Conservation (phyloP, 1,140 invertebrate species). For the Drosophila nebulosa region DNA sequence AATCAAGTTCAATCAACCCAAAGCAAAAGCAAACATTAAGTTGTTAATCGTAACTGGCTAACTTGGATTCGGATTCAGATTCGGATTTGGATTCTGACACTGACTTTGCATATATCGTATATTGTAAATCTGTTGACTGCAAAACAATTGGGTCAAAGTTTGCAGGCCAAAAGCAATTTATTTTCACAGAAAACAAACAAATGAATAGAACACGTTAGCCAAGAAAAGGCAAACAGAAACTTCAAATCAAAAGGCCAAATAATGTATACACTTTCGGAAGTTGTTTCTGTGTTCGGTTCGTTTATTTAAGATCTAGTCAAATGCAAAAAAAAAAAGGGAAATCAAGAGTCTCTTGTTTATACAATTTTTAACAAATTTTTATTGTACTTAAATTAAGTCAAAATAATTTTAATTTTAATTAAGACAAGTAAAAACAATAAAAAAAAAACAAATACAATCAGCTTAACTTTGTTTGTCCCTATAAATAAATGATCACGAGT, state of each 20-base stretch:
- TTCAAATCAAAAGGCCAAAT: background rate
- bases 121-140: slow-evolving; percentile 12
- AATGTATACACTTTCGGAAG: background rate
- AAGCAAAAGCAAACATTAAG: slow-evolving; percentile 14
- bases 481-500: too few species aligned
- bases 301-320: background rate
- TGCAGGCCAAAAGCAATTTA: slow-evolving; percentile 38
- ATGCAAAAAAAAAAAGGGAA: too few species aligned
- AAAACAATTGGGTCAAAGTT: slow-evolving; percentile 51
- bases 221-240: background rate
- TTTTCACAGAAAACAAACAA: slow-evolving; percentile 4
- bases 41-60: slow-evolving; percentile 28
- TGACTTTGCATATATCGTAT: slow-evolving; percentile 38
- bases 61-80: too few species aligned
- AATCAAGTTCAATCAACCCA: slow-evolving; percentile 44
- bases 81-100: too few species aligned
- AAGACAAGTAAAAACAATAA: too few species aligned
- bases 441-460: too few species aligned
- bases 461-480: too few species aligned
- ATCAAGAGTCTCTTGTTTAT: too few species aligned
- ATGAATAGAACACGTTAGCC: slow-evolving; percentile 1
- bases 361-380: too few species aligned
- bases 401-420: too few species aligned
- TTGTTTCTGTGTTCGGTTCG: background rate
- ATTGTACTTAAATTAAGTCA: too few species aligned